Evolutionary conservation across 2,113 vertebrate species (phyloP).

Genomic region (Ariopsis seemanni): DNA sequence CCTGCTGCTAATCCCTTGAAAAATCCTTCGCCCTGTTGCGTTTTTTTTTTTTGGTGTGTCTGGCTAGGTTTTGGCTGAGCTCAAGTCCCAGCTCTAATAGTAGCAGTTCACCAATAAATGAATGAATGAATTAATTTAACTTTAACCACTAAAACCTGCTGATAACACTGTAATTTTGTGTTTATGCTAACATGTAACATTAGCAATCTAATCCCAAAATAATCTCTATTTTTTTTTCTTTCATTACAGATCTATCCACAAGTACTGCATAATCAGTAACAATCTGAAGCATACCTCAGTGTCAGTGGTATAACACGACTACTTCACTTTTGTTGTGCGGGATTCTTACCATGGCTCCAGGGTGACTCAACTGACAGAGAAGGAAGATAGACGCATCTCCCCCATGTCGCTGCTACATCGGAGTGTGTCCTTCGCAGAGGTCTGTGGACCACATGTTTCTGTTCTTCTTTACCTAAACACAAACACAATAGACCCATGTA

Average conservation of each 20-base stretch:
- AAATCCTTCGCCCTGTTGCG: no score
- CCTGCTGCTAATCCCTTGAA: no score
- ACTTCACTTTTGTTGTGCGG: neutral
- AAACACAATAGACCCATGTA: neutral
- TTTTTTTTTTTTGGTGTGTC: no score
- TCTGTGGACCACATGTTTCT: neutral
- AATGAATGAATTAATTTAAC: neutral
- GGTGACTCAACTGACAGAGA: slow-evolving; percentile 35
- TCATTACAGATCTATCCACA: neutral
- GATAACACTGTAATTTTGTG: neutral
- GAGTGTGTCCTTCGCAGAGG: slow-evolving; percentile 46
- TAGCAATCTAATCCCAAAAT: neutral
- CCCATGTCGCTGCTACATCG: neutral
- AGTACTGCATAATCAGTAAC: neutral
- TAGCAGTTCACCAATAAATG: neutral
- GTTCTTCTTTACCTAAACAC: slow-evolving; percentile 54
- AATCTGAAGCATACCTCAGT: neutral
- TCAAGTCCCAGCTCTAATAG: no score
- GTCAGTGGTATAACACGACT: neutral
- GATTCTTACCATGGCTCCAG: slow-evolving; percentile 49
- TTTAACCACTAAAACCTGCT: neutral
- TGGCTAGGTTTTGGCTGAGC: no score
- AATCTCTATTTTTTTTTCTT: neutral
- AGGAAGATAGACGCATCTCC: slow-evolving; percentile 20
- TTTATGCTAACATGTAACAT: neutral